Conservation (phyloP, 1,140 invertebrate genomes). For the Drosophila funebris region DNA sequence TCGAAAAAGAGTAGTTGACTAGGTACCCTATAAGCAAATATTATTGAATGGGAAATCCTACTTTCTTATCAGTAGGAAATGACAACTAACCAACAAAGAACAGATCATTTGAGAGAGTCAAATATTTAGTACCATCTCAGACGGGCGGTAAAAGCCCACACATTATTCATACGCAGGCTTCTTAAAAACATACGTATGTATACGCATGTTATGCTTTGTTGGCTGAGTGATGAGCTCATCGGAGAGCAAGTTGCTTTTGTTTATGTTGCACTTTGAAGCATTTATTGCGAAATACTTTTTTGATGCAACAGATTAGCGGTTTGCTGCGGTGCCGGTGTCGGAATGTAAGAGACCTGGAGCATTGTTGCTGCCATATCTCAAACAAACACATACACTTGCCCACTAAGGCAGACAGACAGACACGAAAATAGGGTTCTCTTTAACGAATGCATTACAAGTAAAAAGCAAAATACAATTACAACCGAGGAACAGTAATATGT, state of each 20-base stretch:
- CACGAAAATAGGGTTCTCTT: conserved; percentile 41
- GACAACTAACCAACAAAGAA: conserved; percentile 5
- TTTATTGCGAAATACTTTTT: conserved; percentile 25
- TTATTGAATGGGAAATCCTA: too few species aligned
- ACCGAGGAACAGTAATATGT: conserved; percentile 20
- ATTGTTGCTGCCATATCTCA: conserved; percentile 28
- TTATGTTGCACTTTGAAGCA: conserved; percentile 51
- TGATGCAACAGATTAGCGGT: conserved; percentile 43
- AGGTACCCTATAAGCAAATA: too few species aligned
- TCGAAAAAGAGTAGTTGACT: too few species aligned
- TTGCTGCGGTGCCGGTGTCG: conserved; percentile 2
- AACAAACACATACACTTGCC: conserved; percentile 3
- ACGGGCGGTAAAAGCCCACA: conserved; percentile 8
- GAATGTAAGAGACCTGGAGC: not conserved
- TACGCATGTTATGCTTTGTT: conserved; percentile 22
- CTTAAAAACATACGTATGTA: not conserved
- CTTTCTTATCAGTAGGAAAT: conserved; percentile 34
- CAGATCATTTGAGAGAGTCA: not conserved
- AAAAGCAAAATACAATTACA: conserved; percentile 8
- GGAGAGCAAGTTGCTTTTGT: conserved; percentile 9
- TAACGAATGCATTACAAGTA: conserved; percentile 22
- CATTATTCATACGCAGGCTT: not conserved
- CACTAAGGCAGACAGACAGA: conserved; percentile 17
- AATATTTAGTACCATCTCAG: not conserved
- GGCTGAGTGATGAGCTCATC: conserved; percentile 52